Base-by-base conservation (phyloP, 2,797 vertebrate species). In the Clamator glandarius region DNA sequence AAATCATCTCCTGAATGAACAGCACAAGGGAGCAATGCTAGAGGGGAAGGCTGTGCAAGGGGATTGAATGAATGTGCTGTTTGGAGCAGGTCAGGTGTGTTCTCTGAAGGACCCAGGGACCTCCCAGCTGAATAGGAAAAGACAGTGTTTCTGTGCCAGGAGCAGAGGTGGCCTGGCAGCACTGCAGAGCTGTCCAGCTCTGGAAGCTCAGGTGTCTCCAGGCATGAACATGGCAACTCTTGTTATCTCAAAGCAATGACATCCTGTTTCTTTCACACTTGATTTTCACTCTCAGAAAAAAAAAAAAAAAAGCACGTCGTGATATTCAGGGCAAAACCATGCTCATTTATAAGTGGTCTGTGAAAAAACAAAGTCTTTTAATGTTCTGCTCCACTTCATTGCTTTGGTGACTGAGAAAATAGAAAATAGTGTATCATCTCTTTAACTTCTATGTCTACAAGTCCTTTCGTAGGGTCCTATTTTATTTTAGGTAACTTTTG, bases 161-260 rank as follows among this genome's bases (percentile, higher is more conserved):
- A 93, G 70, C 0, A 0, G 70, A 25, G 51, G 70, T 58, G 90
- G 73, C 84, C 52, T 25, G 29, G 87, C 67, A 89, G 61, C 0
- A 0, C 36, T 69, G 88, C 90, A 48, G 76, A 86, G 74, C 87
- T 93, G 67, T 79, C 88, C 89, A 69, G 84, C 69, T 86, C 82
- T 54, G 87, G 44, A 88, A 92, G 82, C 94, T 90, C 96, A 84
- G 89, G 88, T 78, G 70, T 92, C 85, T 83, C 52, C 83, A 82
- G 83, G 91, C 83, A 19, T 20, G 39, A 82, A 80, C 83, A 15
- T 64, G 67, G 92, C 83, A 87, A 77, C 52, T 67, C 63, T 80
- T 61, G 77, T 76, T 93, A 58, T 12, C 70, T 87, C 87, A 46
- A 74, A 87, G 87, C 67, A 64, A 36, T 67, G 91, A 35, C 67